A percentile compares a stretch with the other conserved stretches of the same genome.
These are phyloP conservation scores for Zaprionus inermis DNA, from an alignment of 1,140 invertebrate genomes.

Conservation along the genomic window DNA sequence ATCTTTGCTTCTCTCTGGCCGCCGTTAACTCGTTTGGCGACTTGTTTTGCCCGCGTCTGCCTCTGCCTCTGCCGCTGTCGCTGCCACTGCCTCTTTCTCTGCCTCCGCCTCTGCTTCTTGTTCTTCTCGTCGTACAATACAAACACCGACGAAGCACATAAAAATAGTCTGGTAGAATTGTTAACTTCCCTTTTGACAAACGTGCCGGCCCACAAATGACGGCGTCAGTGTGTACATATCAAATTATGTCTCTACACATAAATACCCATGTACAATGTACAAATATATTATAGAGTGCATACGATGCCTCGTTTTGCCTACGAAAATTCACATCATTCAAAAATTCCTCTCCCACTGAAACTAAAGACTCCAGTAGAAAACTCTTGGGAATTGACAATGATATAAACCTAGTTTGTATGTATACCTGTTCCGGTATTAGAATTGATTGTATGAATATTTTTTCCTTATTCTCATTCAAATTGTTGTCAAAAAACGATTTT, in stretches of 20 bases:
- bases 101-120: neutral
- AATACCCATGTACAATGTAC: neutral
- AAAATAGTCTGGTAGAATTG: slow-evolving; percentile 55
- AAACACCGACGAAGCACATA: slow-evolving; percentile 32
- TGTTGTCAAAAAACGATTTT: too few species aligned
- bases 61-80: neutral
- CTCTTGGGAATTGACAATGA: neutral
- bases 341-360: neutral
- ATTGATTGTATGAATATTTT: neutral
- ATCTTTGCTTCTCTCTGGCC: slow-evolving; percentile 22
- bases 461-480: too few species aligned
- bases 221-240: slow-evolving; percentile 39
- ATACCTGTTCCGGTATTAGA: neutral
- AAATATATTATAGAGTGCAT: slow-evolving; percentile 1
- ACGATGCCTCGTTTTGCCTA: neutral
- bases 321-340: slow-evolving; percentile 19
- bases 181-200: slow-evolving; percentile 52
- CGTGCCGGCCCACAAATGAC: slow-evolving; percentile 39
- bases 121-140: slow-evolving; percentile 6
- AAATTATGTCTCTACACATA: slow-evolving; percentile 16
- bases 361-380: slow-evolving; percentile 3
- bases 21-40: slow-evolving; percentile 66
- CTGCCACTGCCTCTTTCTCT: neutral
- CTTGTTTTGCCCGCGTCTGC: slow-evolving; percentile 40
- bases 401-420: neutral